Conservation (phyloP, 92 coral and sea anemone genomes). For the Plumapathes pennacea region DNA sequence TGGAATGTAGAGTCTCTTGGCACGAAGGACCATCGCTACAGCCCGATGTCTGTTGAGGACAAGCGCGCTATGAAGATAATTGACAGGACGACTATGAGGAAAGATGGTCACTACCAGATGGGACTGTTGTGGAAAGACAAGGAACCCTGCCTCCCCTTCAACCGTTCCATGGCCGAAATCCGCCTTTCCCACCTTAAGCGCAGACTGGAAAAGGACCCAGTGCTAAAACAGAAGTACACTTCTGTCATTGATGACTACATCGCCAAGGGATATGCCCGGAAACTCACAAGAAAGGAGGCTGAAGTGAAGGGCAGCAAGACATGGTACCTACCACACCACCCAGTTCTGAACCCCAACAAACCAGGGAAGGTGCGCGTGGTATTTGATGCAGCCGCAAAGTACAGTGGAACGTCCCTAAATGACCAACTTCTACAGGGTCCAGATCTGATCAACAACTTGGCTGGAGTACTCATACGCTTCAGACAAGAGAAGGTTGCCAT, state of each 20-base stretch:
- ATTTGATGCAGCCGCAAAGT: slow-evolving; percentile 38
- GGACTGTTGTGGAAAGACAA: slow-evolving; percentile 16
- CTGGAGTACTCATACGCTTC: slow-evolving; percentile 34
- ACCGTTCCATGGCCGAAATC: slow-evolving; percentile 25
- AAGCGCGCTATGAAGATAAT: slow-evolving; percentile 18
- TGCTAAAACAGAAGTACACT: slow-evolving; percentile 6
- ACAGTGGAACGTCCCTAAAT: slow-evolving; percentile 24
- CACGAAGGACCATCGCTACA: not conserved
- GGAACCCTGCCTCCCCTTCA: slow-evolving; percentile 11
- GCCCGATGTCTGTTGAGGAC: slow-evolving; percentile 32
- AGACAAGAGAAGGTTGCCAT: slow-evolving; percentile 26
- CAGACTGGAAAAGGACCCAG: slow-evolving; percentile 19
- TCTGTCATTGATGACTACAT: slow-evolving; percentile 19
- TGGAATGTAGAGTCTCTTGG: slow-evolving; percentile 17
- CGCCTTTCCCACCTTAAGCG: slow-evolving; percentile 15
- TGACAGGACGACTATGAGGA: slow-evolving; percentile 15
- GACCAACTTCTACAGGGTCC: slow-evolving; percentile 38
- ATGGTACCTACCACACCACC: slow-evolving; percentile 45
- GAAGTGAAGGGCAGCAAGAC: not conserved
- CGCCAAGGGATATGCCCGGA: slow-evolving; percentile 13
- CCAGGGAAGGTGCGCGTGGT: slow-evolving; percentile 40
- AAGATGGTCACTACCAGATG: slow-evolving; percentile 31
- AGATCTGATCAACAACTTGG: slow-evolving; percentile 21
- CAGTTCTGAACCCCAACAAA: slow-evolving; percentile 33
- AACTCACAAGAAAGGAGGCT: slow-evolving; percentile 4